These are phyloP conservation scores for Spodoptera littoralis DNA, from an alignment of 2,888 invertebrate species.

Conservation along the genomic window DNA sequence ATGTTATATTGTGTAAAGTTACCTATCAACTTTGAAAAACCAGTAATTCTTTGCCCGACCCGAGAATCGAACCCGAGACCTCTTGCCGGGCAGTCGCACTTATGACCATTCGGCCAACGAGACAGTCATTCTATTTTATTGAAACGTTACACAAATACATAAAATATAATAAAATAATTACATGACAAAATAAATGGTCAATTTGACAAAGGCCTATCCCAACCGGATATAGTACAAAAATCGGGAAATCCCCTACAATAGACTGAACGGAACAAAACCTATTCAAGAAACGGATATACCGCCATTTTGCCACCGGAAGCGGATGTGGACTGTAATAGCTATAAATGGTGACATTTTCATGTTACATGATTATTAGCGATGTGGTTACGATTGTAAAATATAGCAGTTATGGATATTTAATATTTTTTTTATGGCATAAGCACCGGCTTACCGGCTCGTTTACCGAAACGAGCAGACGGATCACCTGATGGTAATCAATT, in stretches of 20 bases:
- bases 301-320: conserved; percentile 76
- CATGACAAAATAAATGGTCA: conserved; percentile 16
- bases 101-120: too few species aligned
- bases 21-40: too few species aligned
- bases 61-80: too few species aligned
- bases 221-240: conserved; percentile 61
- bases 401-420: too few species aligned
- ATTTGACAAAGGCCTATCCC: conserved; percentile 31
- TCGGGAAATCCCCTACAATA: conserved; percentile 61
- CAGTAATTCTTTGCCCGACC: too few species aligned
- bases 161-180: neutral
- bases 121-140: too few species aligned
- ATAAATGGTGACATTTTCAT: conserved; percentile 50
- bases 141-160: neutral
- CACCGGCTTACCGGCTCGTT: too few species aligned
- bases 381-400: conserved; percentile 39
- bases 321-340: conserved; percentile 71
- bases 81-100: too few species aligned
- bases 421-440: too few species aligned
- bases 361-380: conserved; percentile 51
- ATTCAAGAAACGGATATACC: conserved; percentile 56
- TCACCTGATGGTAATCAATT: too few species aligned
- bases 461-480: too few species aligned
- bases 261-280: conserved; percentile 59
- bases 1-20: too few species aligned